Evolutionary conservation across 2,113 vertebrate genomes (phyloP).

Genomic region (Lontra canadensis): DNA sequence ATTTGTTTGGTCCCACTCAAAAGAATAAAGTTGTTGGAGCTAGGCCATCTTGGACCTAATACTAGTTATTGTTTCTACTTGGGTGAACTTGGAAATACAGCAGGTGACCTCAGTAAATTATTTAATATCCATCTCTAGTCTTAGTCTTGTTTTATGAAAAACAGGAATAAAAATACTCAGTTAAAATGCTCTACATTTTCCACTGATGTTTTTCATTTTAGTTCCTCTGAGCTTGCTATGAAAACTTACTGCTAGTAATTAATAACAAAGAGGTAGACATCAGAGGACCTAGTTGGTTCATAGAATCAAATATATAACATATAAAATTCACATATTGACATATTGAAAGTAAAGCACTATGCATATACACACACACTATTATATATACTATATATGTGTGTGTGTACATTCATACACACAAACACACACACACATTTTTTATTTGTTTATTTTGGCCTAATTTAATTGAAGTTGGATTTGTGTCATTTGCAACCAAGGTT

Average conservation of each 20-base stretch:
- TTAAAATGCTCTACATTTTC: neutral
- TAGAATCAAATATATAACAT: neutral
- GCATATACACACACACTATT: neutral
- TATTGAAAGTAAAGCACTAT: neutral
- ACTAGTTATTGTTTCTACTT: neutral
- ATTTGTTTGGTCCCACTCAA: neutral
- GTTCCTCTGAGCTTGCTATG: neutral
- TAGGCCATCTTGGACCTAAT: neutral
- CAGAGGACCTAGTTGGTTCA: neutral
- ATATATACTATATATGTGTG: neutral
- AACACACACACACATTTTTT: neutral
- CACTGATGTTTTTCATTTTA: neutral
- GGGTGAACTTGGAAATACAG: neutral
- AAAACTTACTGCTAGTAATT: neutral
- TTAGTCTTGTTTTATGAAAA: neutral
- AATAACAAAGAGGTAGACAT: neutral
- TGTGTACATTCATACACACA: neutral
- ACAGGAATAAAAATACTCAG: neutral
- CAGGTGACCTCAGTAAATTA: neutral
- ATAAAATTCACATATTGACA: neutral
- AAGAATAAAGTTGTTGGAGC: neutral
- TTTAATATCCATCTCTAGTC: neutral
- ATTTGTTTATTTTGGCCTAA: neutral
- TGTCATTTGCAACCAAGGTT: neutral
- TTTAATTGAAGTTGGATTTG: constrained; percentile 3